phyloP scores from a whole-genome alignment of 2,113 vertebrate genomes.

The Hippolais icterina region DNA sequence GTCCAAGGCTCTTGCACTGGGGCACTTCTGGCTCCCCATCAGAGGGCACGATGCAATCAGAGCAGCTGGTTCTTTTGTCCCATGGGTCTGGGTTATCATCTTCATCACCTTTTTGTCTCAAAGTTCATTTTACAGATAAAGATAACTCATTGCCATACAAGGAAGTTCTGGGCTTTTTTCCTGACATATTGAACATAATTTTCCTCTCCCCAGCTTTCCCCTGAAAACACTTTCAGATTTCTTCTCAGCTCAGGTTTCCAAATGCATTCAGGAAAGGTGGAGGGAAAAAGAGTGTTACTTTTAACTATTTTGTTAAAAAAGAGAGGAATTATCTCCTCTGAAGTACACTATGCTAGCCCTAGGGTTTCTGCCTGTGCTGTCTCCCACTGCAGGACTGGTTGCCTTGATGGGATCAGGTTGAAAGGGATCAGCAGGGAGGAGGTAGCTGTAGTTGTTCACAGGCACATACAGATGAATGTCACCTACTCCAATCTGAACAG shows the following conservation, averaged over 20 bases:
- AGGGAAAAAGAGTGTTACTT: not conserved
- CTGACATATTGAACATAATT: not conserved
- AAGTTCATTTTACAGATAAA: not conserved
- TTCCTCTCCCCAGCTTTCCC: not conserved
- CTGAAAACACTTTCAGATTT: not conserved
- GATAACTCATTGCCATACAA: not conserved
- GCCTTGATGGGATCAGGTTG: not conserved
- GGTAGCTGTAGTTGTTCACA: fast-evolving
- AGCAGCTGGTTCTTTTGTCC: not conserved
- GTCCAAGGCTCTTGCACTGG: not conserved
- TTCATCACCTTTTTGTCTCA: not conserved
- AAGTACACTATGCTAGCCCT: not conserved
- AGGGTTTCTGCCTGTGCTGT: not conserved
- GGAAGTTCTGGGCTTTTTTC: not conserved
- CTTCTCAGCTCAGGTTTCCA: not conserved
- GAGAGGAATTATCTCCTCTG: not conserved
- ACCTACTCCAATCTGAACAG: not conserved
- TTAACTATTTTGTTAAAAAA: not conserved
- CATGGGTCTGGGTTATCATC: not conserved
- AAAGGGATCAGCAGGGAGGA: not conserved
- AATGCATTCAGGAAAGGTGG: not conserved
- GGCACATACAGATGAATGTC: too few relatives aligned
- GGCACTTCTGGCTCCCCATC: not conserved
- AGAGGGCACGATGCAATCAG: not conserved
- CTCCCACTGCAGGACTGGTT: not conserved